Evolutionary conservation across 2,113 vertebrate species (phyloP), one percentile per base, ranked within the genome.

Genomic region (Corythaixoides concolor): DNA sequence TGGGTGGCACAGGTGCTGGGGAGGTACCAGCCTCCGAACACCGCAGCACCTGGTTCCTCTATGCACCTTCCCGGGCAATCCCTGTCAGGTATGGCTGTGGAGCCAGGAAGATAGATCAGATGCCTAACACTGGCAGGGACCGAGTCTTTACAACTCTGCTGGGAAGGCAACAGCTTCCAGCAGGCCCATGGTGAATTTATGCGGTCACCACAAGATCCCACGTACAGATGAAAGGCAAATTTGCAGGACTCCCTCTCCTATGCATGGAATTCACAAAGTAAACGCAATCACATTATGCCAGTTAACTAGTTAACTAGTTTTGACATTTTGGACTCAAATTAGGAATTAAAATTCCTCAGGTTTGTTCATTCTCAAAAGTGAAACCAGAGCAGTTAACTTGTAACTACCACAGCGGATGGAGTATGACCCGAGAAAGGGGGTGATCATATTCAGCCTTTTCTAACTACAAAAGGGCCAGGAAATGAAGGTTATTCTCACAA

Each of bases 1-100:
- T 8, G 2, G 23, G 43, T 3, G 2, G 4, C 27, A 9, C 2
- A 2, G 28, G 55, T 8, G 6, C 74, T 22, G 23, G 41, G 21
- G 16, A 32, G 8, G 11, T 21, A 8, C 41, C 3, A 4, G 30
- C 35, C 43, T 9, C 30, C 6, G 3, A 28, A 30, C n/a, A 16
- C 53, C 1, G 1, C 45, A 26, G 74, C 73, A 17, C 53, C 63
- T 12, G 23, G 23, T 19, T 49, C 16, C 72, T 14, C 22, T 12
- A 17, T 2, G 0, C 16, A n/a, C 6, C 1, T n/a, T 18, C 32
- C 49, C 37, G 1, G 27, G 60, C 21, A 33, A 8, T 15, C 60
- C 24, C 15, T 1, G 1, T 8, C 4, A 1, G 27, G 26, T 24
- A 17, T 2, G 6, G 43, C n/a, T 13, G 17, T 8, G 64, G 39